Percentiles rank a stretch among this genome's conserved stretches.
phyloP scores from a whole-genome alignment of 1,140 invertebrate species.

The Meteorus sp. region DNA sequence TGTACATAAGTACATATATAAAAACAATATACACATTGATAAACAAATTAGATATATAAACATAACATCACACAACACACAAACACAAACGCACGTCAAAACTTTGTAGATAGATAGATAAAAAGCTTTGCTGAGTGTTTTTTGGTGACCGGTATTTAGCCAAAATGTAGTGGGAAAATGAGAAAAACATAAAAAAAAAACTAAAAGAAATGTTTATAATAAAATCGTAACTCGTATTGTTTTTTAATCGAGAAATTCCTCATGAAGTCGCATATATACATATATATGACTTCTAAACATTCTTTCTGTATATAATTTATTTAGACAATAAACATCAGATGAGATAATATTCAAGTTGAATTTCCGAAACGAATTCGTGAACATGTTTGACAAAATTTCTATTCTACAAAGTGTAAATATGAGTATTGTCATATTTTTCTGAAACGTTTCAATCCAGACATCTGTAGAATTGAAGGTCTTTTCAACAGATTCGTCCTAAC shows the following conservation, averaged over 20 bases:
- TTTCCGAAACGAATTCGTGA: no score
- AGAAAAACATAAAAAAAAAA: no score
- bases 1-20: background rate
- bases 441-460: no score
- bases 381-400: no score
- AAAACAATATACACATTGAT: background rate
- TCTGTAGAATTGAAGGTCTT: no score
- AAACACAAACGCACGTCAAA: constrained; percentile 44
- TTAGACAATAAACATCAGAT: no score
- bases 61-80: constrained; percentile 34
- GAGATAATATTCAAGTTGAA: no score
- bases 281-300: no score
- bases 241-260: constrained; percentile 43
- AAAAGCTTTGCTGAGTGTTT: constrained; percentile 59
- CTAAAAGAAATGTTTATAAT: constrained; percentile 55
- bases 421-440: no score
- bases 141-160: constrained; percentile 58
- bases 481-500: no score
- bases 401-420: no score
- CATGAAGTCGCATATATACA: background rate
- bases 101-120: constrained; percentile 58
- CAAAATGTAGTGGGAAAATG: constrained; percentile 59
- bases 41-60: constrained; percentile 29
- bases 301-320: no score
- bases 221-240: constrained; percentile 57